These are phyloP conservation scores for Caenorhabditis macrosperma DNA, from an alignment of 2,888 invertebrate genomes.

Conservation along the genomic window DNA sequence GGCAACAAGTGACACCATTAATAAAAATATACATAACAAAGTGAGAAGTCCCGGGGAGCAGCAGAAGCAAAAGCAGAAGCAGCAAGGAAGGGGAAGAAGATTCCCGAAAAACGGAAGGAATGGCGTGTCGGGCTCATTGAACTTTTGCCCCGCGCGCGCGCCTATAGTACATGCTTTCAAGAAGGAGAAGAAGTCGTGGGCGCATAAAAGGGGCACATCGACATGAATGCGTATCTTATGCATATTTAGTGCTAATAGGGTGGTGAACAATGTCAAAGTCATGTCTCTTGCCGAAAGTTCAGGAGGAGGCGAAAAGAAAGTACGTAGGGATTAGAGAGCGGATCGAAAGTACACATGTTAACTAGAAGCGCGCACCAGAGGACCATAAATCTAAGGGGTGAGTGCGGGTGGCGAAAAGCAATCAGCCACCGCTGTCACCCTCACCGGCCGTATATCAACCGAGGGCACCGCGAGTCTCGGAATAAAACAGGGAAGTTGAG, in stretches of 20 bases:
- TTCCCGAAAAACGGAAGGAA: background rate
- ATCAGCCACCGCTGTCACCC: too few species aligned
- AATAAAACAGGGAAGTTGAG: background rate
- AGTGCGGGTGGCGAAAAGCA: too few species aligned
- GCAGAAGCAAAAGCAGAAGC: background rate
- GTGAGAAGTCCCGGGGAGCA: background rate
- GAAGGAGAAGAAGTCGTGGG: background rate
- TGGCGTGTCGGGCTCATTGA: background rate
- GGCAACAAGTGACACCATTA: constrained; percentile 52
- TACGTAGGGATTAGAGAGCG: constrained; percentile 20
- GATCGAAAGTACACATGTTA: constrained; percentile 23
- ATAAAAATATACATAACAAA: constrained; percentile 54
- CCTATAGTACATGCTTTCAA: constrained; percentile 11
- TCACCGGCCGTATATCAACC: too few species aligned
- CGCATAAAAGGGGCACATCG: constrained; percentile 9
- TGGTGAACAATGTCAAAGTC: constrained; percentile 41
- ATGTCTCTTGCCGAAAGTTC: constrained; percentile 28
- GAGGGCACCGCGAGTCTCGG: background rate
- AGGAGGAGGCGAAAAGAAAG: constrained; percentile 26
- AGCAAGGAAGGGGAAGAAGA: background rate
- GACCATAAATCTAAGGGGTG: background rate
- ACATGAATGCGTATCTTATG: constrained; percentile 59
- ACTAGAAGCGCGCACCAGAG: background rate
- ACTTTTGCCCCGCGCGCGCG: background rate
- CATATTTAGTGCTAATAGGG: constrained; percentile 61